Evolutionary conservation across 2,113 vertebrate species (phyloP).

Genomic region (Menidia beryllina): DNA sequence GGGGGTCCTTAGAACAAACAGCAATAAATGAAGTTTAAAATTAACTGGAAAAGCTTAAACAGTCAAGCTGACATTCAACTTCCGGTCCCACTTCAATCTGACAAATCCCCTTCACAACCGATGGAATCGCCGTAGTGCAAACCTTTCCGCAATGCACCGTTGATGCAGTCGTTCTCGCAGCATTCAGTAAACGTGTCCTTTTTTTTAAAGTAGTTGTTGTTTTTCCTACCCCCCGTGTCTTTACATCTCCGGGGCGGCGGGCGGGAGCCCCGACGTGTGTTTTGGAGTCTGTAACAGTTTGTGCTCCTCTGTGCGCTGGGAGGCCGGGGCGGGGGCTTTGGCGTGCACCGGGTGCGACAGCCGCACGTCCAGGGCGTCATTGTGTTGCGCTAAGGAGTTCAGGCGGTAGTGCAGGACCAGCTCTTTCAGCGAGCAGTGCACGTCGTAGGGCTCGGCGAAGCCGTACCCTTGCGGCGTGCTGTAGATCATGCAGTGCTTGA

Average conservation of each 20-base stretch:
- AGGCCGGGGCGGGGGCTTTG: conserved; percentile 82
- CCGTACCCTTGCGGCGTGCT: conserved; percentile 93
- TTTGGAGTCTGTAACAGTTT: conserved; percentile 80
- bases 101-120: conserved; percentile 72
- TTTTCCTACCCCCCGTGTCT: conserved; percentile 26
- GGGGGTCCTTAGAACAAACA: conserved; percentile 57
- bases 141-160: conserved; percentile 68
- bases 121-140: conserved; percentile 81
- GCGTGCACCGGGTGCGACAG: conserved; percentile 92
- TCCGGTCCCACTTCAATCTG: conserved; percentile 77
- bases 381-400: conserved; percentile 94
- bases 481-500: conserved; percentile 98
- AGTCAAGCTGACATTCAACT: conserved; percentile 80
- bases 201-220: no score
- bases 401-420: conserved; percentile 97
- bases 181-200: conserved; percentile 72
- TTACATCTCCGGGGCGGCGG: conserved; percentile 79
- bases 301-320: conserved; percentile 85
- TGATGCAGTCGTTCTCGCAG: conserved; percentile 71
- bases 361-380: conserved; percentile 94
- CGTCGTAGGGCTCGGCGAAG: conserved; percentile 95
- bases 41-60: conserved; percentile 55
- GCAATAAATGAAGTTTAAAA: conserved; percentile 69
- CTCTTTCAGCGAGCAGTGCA: conserved; percentile 93
- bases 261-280: conserved; percentile 69